phyloP scores from a whole-genome alignment of 2,113 vertebrate species.

The Cinclus mexicanus region DNA sequence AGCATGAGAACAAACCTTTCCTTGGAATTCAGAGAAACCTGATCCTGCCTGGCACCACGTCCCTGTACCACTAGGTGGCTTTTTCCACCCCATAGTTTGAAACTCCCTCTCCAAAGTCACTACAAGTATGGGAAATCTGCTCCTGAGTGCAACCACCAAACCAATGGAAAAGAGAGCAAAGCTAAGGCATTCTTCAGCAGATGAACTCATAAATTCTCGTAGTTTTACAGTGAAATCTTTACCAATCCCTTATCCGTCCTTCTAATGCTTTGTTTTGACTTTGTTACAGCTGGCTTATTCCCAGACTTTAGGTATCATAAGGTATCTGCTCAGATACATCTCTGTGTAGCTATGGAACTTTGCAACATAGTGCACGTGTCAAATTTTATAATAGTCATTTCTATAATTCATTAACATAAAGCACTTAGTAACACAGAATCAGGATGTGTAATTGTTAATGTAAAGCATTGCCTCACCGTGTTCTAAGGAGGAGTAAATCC shows the following conservation, averaged over 20 bases:
- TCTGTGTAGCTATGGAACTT: neutral
- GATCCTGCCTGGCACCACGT: neutral
- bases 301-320: neutral
- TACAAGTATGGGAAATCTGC: neutral
- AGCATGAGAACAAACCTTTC: neutral
- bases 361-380: neutral
- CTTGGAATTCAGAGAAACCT: neutral
- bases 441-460: neutral
- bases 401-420: neutral
- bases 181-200: neutral
- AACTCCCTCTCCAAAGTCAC: neutral
- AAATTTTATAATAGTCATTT: neutral
- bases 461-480: fast-evolving
- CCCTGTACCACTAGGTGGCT: conserved; percentile 34
- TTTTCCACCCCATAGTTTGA: neutral
- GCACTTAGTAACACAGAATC: neutral
- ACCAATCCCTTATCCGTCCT: neutral
- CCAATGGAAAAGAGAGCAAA: neutral
- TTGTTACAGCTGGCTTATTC: neutral
- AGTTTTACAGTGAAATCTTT: neutral
- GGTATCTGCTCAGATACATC: neutral
- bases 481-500: neutral
- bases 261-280: neutral
- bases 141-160: neutral
- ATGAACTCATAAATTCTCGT: neutral